These are phyloP conservation scores for Tolypeutes matacus DNA, from an alignment of 2,797 vertebrate species.

Conservation along the genomic window DNA sequence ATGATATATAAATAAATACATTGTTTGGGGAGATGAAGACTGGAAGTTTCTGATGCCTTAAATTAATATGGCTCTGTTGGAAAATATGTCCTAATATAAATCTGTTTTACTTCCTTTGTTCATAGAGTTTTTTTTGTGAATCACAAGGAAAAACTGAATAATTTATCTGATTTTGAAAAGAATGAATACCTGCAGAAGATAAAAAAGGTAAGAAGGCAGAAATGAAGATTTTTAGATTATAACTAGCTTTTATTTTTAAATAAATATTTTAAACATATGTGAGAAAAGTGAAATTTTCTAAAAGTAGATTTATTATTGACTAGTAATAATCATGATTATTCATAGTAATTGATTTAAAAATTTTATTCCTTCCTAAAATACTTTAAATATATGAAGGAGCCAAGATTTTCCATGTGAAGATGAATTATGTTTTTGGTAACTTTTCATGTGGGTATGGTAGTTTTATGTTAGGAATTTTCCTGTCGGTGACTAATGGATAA, in stretches of 20 bases:
- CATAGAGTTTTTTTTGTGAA: conserved; percentile 67
- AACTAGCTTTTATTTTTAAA: conserved; percentile 39
- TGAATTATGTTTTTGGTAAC: background rate
- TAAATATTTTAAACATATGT: conserved; percentile 45
- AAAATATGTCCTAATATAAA: conserved; percentile 46
- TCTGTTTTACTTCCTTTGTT: conserved; percentile 60
- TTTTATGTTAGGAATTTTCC: background rate
- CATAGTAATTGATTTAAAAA: conserved; percentile 26
- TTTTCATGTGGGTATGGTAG: background rate
- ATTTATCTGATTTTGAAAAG: conserved; percentile 42
- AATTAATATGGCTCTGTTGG: background rate
- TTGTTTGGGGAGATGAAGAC: background rate
- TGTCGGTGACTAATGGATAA: background rate
- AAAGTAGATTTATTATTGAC: conserved; percentile 34
- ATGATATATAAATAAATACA: background rate
- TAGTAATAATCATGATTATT: background rate
- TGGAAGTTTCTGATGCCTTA: background rate
- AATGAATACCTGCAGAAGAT: conserved; percentile 60
- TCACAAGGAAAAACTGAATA: conserved; percentile 28
- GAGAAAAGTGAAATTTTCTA: conserved; percentile 21
- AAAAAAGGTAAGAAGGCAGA: conserved; percentile 79
- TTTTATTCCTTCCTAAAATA: background rate
- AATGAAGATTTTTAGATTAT: conserved; percentile 8
- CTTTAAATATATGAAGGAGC: conserved; percentile 5
- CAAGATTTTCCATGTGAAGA: background rate